Percentiles rank a stretch among this genome's conserved stretches.
These are phyloP conservation scores for Amblyteles armatorius DNA, from an alignment of 2,888 invertebrate species.

Conservation along the genomic window DNA sequence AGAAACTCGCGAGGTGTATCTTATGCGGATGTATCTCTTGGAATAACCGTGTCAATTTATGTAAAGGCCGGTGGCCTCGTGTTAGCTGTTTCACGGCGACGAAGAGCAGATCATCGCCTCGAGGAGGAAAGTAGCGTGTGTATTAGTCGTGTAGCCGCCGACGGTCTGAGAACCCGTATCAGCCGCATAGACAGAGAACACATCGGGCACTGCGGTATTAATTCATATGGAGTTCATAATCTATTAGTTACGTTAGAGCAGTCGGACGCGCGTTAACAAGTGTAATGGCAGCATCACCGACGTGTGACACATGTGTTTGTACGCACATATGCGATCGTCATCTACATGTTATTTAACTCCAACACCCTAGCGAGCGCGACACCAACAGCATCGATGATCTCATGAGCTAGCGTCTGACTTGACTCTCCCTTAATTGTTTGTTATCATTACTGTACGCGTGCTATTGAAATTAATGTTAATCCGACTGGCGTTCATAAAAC, in stretches of 20 bases:
- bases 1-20: conserved; percentile 46
- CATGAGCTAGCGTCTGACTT: conserved; percentile 80
- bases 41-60: conserved; percentile 49
- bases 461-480: conserved; percentile 85
- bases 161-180: conserved; percentile 75
- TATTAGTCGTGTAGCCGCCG: conserved; percentile 27
- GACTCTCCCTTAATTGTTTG: conserved; percentile 83
- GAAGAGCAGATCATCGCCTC: conserved; percentile 61
- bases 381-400: conserved; percentile 83
- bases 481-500: conserved; percentile 73
- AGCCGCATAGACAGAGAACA: conserved; percentile 50
- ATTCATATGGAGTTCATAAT: conserved; percentile 83
- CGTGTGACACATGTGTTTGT: conserved; percentile 9
- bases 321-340: conserved; percentile 73
- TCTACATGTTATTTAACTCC: conserved; percentile 83
- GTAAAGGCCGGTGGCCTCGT: conserved; percentile 35
- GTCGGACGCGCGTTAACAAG: conserved; percentile 81
- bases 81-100: conserved; percentile 39
- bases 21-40: conserved; percentile 29
- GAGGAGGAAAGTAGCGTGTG: conserved; percentile 45
- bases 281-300: conserved; percentile 73
- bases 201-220: conserved; percentile 77
- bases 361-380: conserved; percentile 79
- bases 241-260: conserved; percentile 82
- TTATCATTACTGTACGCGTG: conserved; percentile 84